phyloP scores from a whole-genome alignment of 2,888 invertebrate species.

The Caenorhabditis zanzibari region DNA sequence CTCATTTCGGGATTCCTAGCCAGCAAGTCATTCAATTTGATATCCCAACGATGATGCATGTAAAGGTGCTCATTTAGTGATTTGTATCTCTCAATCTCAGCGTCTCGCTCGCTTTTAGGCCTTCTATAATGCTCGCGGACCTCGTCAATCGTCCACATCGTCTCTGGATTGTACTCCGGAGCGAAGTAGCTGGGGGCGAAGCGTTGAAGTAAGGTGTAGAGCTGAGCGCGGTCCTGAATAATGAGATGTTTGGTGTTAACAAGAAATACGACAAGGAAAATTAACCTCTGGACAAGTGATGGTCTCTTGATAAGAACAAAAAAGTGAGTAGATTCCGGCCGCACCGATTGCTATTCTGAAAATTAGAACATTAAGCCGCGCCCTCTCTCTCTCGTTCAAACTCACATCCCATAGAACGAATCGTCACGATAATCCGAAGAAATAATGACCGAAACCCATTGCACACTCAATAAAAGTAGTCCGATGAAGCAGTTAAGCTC shows the following conservation, averaged over 20 bases:
- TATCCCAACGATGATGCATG: conserved; percentile 42
- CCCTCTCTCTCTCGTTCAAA: background rate
- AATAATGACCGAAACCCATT: conserved; percentile 30
- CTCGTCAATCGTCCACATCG: conserved; percentile 29
- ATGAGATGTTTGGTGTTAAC: background rate
- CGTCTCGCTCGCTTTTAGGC: conserved; percentile 26
- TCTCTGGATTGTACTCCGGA: conserved; percentile 25
- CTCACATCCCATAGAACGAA: conserved; percentile 17
- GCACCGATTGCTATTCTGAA: conserved; percentile 7
- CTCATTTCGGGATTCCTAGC: background rate
- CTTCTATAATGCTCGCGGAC: conserved; percentile 6
- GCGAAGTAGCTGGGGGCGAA: background rate
- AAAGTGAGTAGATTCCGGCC: conserved; percentile 21
- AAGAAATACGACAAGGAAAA: no score
- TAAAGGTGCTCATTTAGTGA: conserved; percentile 11
- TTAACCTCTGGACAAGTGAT: conserved; percentile 32
- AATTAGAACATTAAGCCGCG: background rate
- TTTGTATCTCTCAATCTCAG: background rate
- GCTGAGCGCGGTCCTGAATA: conserved; percentile 28
- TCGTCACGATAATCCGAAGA: conserved; percentile 26
- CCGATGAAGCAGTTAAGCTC: conserved; percentile 7
- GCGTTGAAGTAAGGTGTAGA: background rate
- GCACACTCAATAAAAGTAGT: background rate
- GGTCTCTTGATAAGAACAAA: conserved; percentile 26
- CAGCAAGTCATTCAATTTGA: conserved; percentile 16